These are phyloP conservation scores for Syndactyla subalaris DNA, from an alignment of 2,797 vertebrate species.

Conservation along the genomic window DNA sequence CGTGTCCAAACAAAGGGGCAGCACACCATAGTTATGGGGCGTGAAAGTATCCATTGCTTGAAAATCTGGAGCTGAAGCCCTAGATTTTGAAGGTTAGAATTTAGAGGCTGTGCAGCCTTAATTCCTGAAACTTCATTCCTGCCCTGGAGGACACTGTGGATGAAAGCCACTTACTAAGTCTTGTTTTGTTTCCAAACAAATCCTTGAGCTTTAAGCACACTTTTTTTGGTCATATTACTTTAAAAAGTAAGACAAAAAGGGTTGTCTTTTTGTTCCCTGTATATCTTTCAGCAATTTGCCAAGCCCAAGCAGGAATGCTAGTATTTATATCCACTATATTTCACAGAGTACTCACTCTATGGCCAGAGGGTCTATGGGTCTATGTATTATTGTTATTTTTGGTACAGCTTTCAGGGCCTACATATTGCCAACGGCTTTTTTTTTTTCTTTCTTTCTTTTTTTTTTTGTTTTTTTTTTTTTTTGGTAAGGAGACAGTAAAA, in stretches of 20 bases:
- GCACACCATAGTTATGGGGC: rapidly evolving
- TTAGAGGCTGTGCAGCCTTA: background rate
- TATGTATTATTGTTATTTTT: slow-evolving; percentile 50
- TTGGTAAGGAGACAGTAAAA: background rate
- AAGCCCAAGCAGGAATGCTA: background rate
- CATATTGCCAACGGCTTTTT: background rate
- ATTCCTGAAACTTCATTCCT: background rate
- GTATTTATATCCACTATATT: slow-evolving; percentile 44
- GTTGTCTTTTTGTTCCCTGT: background rate
- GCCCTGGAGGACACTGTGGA: background rate
- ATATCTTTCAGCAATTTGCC: slow-evolving; percentile 12
- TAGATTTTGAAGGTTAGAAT: background rate
- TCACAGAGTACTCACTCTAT: slow-evolving; percentile 31
- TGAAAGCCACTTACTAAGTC: background rate
- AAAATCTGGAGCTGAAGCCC: background rate
- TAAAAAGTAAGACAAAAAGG: background rate
- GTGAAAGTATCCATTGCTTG: background rate
- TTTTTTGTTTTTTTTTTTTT: background rate
- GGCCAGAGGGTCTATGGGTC: slow-evolving; percentile 20
- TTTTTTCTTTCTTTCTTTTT: background rate
- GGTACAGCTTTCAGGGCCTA: slow-evolving; percentile 16
- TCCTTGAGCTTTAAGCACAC: background rate
- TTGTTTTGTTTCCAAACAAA: slow-evolving; percentile 34
- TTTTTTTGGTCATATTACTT: background rate
- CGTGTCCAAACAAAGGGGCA: background rate